Evolutionary conservation across 2,888 invertebrate species (phyloP).

Genomic region (Prosopocoilus inquinatus): DNA sequence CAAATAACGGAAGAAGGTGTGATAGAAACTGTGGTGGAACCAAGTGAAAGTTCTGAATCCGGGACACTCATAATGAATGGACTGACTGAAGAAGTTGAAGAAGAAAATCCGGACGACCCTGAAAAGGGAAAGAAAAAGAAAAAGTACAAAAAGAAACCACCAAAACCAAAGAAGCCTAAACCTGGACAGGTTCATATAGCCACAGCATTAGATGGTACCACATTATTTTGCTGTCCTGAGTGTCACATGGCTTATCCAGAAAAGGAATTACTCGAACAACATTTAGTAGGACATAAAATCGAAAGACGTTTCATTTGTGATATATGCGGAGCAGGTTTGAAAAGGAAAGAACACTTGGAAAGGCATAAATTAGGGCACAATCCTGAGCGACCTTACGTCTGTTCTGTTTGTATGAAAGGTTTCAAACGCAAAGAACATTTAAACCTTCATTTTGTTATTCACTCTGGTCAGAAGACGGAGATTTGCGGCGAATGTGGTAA

Average conservation of each 20-base stretch:
- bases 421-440: constrained; percentile 82
- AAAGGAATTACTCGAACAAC: constrained; percentile 75
- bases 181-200: constrained; percentile 77
- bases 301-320: constrained; percentile 77
- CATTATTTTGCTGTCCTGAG: constrained; percentile 76
- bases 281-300: constrained; percentile 74
- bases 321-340: constrained; percentile 73
- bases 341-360: constrained; percentile 76
- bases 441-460: constrained; percentile 80
- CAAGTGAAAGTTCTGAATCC: constrained; percentile 40
- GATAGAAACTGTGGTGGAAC: constrained; percentile 52
- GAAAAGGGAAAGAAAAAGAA: constrained; percentile 62
- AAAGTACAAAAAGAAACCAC: constrained; percentile 77
- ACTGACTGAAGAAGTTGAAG: constrained; percentile 46
- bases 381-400: constrained; percentile 77
- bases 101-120: constrained; percentile 43
- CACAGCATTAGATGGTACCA: constrained; percentile 71
- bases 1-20: constrained; percentile 54
- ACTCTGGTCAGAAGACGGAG: constrained; percentile 81
- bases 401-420: constrained; percentile 69
- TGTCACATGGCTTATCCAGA: constrained; percentile 81
- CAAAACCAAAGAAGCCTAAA: constrained; percentile 75
- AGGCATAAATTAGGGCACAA: constrained; percentile 79
- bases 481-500: constrained; percentile 76
- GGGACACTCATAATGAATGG: constrained; percentile 41